These are phyloP conservation scores for Hepsetus odoe DNA, from an alignment of 2,113 vertebrate genomes.

Conservation along the genomic window DNA sequence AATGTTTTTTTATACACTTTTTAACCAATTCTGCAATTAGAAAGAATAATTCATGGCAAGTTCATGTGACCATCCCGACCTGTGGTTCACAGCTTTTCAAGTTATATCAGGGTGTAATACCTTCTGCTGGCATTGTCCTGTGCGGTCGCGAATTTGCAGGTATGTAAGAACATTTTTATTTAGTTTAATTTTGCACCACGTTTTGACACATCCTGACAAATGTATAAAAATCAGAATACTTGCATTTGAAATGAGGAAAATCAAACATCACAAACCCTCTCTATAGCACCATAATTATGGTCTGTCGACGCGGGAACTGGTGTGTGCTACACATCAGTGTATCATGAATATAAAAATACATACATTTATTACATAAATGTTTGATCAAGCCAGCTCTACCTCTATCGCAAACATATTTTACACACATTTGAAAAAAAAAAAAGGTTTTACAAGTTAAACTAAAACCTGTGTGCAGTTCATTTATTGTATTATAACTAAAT, in stretches of 20 bases:
- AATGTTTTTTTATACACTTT: slow-evolving; percentile 7
- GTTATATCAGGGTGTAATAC: slow-evolving; percentile 69
- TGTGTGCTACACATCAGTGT: slow-evolving; percentile 54
- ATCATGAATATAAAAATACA: slow-evolving; percentile 62
- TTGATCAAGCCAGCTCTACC: slow-evolving; percentile 63
- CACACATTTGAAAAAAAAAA: slow-evolving; percentile 53
- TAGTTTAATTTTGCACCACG: slow-evolving; percentile 57
- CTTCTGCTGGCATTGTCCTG: slow-evolving; percentile 52
- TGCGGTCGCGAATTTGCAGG: slow-evolving; percentile 43
- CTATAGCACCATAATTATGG: slow-evolving; percentile 58
- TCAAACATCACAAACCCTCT: slow-evolving; percentile 70
- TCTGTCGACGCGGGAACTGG: slow-evolving; percentile 53
- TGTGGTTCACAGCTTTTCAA: slow-evolving; percentile 65
- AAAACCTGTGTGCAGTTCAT: slow-evolving; percentile 44
- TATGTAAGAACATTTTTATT: slow-evolving; percentile 57
- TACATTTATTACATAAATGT: slow-evolving; percentile 60
- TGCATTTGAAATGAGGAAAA: slow-evolving; percentile 59
- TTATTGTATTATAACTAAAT: slow-evolving; percentile 35
- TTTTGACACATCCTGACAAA: slow-evolving; percentile 56
- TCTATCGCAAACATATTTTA: slow-evolving; percentile 43
- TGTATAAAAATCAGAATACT: slow-evolving; percentile 61
- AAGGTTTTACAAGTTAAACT: slow-evolving; percentile 51
- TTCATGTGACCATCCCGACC: slow-evolving; percentile 49
- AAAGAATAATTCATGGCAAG: slow-evolving; percentile 33
- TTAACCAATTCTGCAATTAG: slow-evolving; percentile 5